Evolutionary conservation across 2,888 invertebrate genomes (phyloP).

Genomic region (Pandemis heparana): DNA sequence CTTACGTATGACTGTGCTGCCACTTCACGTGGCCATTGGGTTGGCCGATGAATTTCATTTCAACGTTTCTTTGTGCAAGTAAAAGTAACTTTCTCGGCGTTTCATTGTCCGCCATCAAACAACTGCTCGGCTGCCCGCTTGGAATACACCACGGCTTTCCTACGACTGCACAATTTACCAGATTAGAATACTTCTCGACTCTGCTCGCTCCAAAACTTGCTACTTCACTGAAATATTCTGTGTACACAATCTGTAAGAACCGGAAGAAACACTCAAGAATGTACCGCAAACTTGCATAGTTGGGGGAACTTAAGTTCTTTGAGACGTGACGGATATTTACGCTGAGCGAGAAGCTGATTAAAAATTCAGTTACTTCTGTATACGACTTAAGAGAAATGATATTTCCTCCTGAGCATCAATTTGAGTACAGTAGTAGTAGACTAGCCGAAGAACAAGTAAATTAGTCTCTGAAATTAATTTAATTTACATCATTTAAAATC

Average conservation of each 20-base stretch:
- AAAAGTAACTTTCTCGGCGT: background rate
- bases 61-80: background rate
- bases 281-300: constrained; percentile 38
- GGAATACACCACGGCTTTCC: background rate
- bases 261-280: constrained; percentile 30
- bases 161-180: constrained; percentile 17
- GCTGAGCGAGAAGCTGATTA: constrained; percentile 24
- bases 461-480: too few species aligned
- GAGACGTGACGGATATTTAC: constrained; percentile 6
- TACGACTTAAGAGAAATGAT: background rate
- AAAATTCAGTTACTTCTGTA: constrained; percentile 6
- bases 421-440: background rate
- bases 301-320: constrained; percentile 21
- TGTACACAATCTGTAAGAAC: constrained; percentile 32
- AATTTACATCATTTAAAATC: too few species aligned
- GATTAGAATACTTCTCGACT: constrained; percentile 40
- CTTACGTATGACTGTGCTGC: too few species aligned
- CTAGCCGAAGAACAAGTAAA: background rate
- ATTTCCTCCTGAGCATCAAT: background rate
- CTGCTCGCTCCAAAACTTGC: constrained; percentile 19
- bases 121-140: background rate
- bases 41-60: background rate
- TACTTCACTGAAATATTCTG: constrained; percentile 20
- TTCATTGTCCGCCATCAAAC: background rate
- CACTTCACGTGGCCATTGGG: too few species aligned